These are phyloP conservation scores for Halichondria panicea DNA, from an alignment of 37 sponge, comb jelly and placozoan species.

Conservation along the genomic window DNA sequence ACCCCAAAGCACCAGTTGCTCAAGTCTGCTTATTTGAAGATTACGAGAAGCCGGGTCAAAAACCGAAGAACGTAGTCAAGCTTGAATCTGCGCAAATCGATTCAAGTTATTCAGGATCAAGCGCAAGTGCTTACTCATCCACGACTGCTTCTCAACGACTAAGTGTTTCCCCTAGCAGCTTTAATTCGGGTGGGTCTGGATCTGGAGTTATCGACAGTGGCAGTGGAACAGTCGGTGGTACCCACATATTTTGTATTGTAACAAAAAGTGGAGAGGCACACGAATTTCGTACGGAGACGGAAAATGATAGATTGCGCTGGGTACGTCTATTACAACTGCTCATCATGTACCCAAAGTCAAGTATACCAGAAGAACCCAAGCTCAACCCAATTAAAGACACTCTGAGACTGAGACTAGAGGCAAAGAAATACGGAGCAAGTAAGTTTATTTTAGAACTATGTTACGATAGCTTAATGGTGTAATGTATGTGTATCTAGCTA, in stretches of 20 bases:
- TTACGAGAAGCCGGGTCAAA: conserved; percentile 16
- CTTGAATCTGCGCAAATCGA: conserved; percentile 22
- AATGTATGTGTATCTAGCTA: too few relatives aligned
- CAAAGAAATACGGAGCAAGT: conserved; percentile 48
- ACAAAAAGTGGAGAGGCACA: conserved; percentile 11
- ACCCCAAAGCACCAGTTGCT: neutral
- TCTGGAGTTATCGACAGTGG: neutral
- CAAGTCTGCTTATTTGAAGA: conserved; percentile 29
- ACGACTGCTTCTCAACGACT: neutral
- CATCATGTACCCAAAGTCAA: conserved; percentile 50
- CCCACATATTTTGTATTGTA: neutral
- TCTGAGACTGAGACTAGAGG: conserved; percentile 16
- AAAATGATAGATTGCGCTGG: conserved; percentile 30
- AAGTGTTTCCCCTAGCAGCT: neutral
- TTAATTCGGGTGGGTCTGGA: neutral
- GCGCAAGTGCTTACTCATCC: neutral
- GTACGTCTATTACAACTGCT: conserved; percentile 32
- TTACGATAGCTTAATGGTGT: neutral
- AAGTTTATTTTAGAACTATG: neutral
- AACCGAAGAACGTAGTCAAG: conserved; percentile 22
- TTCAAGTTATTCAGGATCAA: neutral
- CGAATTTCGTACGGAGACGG: conserved; percentile 41
- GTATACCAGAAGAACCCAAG: conserved; percentile 56
- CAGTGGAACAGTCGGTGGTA: neutral
- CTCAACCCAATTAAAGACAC: conserved; percentile 50